A percentile compares a stretch with the other conserved stretches of the same genome.
phyloP scores from a whole-genome alignment of 2,113 vertebrate genomes.

The Sinocyclocheilus anshuiensis region DNA sequence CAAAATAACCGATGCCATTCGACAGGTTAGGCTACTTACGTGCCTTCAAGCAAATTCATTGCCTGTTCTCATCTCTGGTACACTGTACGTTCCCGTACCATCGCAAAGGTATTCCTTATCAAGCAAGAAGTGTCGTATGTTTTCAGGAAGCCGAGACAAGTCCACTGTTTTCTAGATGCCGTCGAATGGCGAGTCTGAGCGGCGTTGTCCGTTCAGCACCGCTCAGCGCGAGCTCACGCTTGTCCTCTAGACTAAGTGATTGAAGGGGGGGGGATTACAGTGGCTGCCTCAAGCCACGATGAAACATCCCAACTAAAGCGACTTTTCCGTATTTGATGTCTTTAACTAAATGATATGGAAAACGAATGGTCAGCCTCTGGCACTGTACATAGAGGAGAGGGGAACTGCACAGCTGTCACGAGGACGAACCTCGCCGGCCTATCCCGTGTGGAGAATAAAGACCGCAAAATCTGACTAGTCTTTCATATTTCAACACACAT shows the following conservation, averaged over 20 bases:
- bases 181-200: not conserved
- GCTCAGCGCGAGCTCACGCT: not conserved
- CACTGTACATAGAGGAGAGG: not conserved
- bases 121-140: not conserved
- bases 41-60: conserved; percentile 41
- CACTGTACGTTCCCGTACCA: not conserved
- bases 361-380: conserved; percentile 17
- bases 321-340: conserved; percentile 7
- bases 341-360: not conserved
- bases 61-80: conserved; percentile 10
- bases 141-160: conserved; percentile 24
- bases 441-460: conserved; percentile 41
- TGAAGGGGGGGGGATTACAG: not conserved
- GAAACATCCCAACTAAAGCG: not conserved
- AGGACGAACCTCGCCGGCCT: conserved; percentile 14
- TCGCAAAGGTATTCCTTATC: not conserved
- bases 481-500: not conserved
- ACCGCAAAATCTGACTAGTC: not conserved
- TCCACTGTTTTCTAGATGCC: conserved; percentile 35
- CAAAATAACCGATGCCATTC: not conserved
- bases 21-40: conserved; percentile 41
- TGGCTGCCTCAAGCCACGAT: conserved; percentile 12
- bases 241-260: conserved; percentile 21
- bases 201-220: conserved; percentile 65
- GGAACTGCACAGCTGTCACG: not conserved